These are phyloP conservation scores for Vanessa atalanta DNA, from an alignment of 1,140 invertebrate genomes.

Conservation along the genomic window DNA sequence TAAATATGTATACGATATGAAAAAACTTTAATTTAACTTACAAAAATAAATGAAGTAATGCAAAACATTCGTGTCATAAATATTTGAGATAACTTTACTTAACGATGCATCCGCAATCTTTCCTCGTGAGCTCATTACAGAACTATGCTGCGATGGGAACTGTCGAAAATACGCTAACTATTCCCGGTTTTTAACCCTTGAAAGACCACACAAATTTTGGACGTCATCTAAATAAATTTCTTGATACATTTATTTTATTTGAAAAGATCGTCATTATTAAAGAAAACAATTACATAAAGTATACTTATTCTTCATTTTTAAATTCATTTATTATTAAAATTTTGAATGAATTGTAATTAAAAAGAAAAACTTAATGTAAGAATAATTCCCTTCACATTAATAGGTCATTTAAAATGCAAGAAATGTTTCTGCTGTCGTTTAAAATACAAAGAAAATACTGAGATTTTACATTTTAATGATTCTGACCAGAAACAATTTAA, in stretches of 20 bases:
- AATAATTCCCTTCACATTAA: no score
- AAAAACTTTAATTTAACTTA: neutral
- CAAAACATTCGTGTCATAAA: neutral
- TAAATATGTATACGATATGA: neutral
- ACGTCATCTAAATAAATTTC: neutral
- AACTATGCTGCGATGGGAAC: neutral
- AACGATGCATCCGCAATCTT: neutral
- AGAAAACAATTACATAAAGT: no score
- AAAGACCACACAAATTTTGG: slow-evolving; percentile 10
- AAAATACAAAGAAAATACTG: no score
- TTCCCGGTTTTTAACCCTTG: neutral
- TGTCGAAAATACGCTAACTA: neutral
- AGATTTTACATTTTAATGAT: no score
- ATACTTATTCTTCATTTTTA: neutral
- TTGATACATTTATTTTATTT: neutral
- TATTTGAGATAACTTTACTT: slow-evolving; percentile 2
- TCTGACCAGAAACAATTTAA: no score
- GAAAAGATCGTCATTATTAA: neutral
- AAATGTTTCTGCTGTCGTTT: no score
- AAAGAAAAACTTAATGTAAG: no score
- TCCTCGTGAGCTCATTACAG: neutral
- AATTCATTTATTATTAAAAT: neutral
- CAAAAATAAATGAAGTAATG: neutral
- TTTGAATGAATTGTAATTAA: no score
- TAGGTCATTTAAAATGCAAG: no score